Evolutionary conservation across 2,797 vertebrate species (phyloP), one percentile per base, ranked within the genome.

Genomic region (Manis javanica): DNA sequence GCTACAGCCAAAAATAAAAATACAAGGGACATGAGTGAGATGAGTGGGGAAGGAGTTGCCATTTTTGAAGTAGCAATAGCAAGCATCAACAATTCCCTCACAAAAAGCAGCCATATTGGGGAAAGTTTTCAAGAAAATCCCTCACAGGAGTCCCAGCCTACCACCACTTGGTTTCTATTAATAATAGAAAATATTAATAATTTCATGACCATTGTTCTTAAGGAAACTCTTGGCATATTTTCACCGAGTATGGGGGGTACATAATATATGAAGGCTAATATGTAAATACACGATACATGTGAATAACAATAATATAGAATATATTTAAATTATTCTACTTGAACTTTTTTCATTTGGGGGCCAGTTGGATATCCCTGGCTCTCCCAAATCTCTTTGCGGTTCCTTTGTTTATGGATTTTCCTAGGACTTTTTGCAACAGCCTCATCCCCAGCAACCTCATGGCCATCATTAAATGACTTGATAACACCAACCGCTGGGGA

Each of bases 1-100:
- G 46, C 96, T 97, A 39, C 7, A 49, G 90, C 4, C 2, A 37
- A 69, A 82, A 93, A 39, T 12, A 49, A 55, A 88, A 55, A 68
- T 4, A 42, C 0, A 18, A 57, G 55, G 49, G 34, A 42, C 2
- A 0, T 3, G 14, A 90, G 85, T 11, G 42, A 90, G 87, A n/a
- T 0, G 31, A 29, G 1, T 4, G 0, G 4, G 13, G 39, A 24
- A 55, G 46, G 57, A 14, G 15, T 3, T 14, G 53, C 19, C 31
- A 15, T 42, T 72, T 79, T 15, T 12, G 11, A 63, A 71, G 46
- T 53, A 13, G 46, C 55, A 26, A 26, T 23, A 19, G 26, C n/a
- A 63, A 66, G 69, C 29, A 31, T 19, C n/a, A 31, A 42, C 6
- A 11, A 18, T 29, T 29, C 46, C 55, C 51, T 77, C 79, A 10